Evolutionary conservation across 2,113 vertebrate species (phyloP).

Genomic region (Verasper variegatus): DNA sequence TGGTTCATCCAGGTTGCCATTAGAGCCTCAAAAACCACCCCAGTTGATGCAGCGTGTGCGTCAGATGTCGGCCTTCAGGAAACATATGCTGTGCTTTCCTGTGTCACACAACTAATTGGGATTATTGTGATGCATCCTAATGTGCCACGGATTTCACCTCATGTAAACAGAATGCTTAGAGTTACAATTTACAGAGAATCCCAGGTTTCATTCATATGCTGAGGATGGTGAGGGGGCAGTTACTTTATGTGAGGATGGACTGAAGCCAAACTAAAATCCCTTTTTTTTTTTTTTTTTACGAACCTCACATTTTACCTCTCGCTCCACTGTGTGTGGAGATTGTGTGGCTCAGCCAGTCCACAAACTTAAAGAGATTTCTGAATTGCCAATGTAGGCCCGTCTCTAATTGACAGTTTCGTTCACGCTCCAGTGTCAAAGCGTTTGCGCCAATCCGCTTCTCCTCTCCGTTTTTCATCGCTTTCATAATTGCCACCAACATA

Average conservation of each 20-base stretch:
- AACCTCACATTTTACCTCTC: background rate
- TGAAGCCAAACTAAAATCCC: slow-evolving; percentile 2
- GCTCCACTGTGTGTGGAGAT: background rate
- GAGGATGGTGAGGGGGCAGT: slow-evolving; percentile 23
- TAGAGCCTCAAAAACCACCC: no score
- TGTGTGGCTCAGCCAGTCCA: background rate
- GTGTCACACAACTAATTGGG: background rate
- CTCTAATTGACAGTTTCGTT: slow-evolving; percentile 73
- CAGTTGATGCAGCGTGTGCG: background rate
- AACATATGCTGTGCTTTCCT: background rate
- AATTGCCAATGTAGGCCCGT: slow-evolving; percentile 49
- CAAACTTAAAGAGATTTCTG: slow-evolving; percentile 33
- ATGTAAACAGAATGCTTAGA: background rate
- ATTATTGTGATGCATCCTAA: slow-evolving; percentile 1
- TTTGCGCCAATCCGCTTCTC: slow-evolving; percentile 71
- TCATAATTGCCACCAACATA: slow-evolving; percentile 85
- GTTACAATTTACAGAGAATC: background rate
- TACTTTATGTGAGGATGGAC: slow-evolving; percentile 12
- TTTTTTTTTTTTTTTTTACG: background rate
- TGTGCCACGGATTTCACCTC: slow-evolving; percentile 5
- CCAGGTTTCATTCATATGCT: slow-evolving; percentile 21
- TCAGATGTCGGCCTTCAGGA: background rate
- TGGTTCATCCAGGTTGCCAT: no score
- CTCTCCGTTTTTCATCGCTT: slow-evolving; percentile 79
- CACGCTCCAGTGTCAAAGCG: slow-evolving; percentile 65